phyloP scores from a whole-genome alignment of 2,888 invertebrate genomes.

The Merodon equestris region DNA sequence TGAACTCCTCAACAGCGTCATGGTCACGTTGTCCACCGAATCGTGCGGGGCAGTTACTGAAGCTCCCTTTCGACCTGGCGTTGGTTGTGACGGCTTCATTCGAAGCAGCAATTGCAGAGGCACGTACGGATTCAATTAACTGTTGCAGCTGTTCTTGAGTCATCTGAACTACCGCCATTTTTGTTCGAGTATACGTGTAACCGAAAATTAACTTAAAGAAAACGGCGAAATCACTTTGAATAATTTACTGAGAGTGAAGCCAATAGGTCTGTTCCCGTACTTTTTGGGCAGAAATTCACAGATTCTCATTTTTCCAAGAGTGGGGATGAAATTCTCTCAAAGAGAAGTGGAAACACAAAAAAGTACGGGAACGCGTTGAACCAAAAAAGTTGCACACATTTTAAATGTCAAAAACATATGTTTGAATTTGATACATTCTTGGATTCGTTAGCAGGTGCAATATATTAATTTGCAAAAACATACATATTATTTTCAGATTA shows the following conservation, averaged over 20 bases:
- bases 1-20: constrained; percentile 76
- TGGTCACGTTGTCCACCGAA: constrained; percentile 74
- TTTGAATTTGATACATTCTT: too few relatives aligned
- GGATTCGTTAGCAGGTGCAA: too few relatives aligned
- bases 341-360: too few relatives aligned
- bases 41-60: constrained; percentile 72
- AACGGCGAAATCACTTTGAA: constrained; percentile 44
- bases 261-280: too few relatives aligned
- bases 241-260: constrained; percentile 47
- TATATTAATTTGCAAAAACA: too few relatives aligned
- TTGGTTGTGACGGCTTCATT: constrained; percentile 51
- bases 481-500: too few relatives aligned
- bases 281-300: constrained; percentile 57
- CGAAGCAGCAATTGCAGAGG: constrained; percentile 69
- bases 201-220: neutral
- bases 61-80: constrained; percentile 71
- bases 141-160: constrained; percentile 75
- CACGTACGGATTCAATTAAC: constrained; percentile 74
- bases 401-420: too few relatives aligned
- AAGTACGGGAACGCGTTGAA: too few relatives aligned
- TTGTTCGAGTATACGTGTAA: neutral
- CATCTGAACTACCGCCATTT: constrained; percentile 71
- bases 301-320: too few relatives aligned
- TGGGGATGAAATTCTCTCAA: too few relatives aligned
- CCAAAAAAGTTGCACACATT: too few relatives aligned